Evolutionary conservation across 53 echinoderm and acorn worm genomes (phyloP).

Genomic region (Arbacia lixula): DNA sequence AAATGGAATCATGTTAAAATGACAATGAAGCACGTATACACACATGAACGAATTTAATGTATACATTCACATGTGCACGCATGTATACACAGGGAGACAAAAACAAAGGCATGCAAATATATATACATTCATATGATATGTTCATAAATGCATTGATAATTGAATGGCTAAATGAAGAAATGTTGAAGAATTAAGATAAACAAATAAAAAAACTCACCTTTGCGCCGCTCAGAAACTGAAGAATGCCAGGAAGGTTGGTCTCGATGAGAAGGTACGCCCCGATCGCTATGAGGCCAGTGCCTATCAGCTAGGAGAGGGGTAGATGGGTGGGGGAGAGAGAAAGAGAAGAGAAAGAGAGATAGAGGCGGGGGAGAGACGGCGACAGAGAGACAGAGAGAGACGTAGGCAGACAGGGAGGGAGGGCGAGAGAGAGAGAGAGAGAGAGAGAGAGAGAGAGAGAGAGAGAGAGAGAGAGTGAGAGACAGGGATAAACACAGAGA

Average conservation of each 20-base stretch:
- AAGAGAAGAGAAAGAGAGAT: background rate
- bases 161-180: background rate
- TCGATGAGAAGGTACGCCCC: conserved; percentile 13
- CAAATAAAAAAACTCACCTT: background rate
- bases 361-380: too few species aligned
- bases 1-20: too few species aligned
- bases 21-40: too few species aligned
- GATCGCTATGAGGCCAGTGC: background rate
- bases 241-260: background rate
- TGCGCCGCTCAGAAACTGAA: conserved; percentile 5
- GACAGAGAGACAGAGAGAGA: background rate
- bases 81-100: too few species aligned
- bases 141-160: too few species aligned
- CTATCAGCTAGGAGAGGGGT: background rate
- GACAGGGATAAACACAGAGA: background rate
- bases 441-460: background rate
- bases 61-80: too few species aligned
- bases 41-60: too few species aligned
- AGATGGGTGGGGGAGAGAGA: background rate
- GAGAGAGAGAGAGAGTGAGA: background rate
- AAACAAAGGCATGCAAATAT: too few species aligned
- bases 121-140: too few species aligned
- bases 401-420: background rate
- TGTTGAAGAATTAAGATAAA: background rate
- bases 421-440: background rate